Base-by-base conservation (phyloP, 2,888 invertebrate genomes). In the Rhagonycha lutea region DNA sequence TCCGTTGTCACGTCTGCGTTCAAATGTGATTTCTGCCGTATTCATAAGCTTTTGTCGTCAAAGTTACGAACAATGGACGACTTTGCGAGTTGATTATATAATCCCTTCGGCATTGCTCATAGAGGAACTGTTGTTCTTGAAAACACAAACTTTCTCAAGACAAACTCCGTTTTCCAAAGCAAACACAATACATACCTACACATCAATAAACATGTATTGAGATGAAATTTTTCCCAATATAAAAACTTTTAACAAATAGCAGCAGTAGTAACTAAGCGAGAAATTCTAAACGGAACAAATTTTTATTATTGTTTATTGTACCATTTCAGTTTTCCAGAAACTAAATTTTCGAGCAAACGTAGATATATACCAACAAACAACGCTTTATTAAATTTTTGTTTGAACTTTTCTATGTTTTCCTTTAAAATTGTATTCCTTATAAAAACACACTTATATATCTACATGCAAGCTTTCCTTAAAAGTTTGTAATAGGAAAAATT, bases 21-120 rank as follows among this genome's bases (percentile, higher is more conserved):
- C 72, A 75, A 75, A 76, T 76, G 69, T 70, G 69, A 76, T 70
- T 73, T 72, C 69, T 70, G 76, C 70, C 73, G 70, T 72, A 75
- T 75, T 75, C 75, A 75, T 75, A 72, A 68, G 63, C 69, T 72
- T 69, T 71, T 71, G 71, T 72, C 63, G 69, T 68, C 68, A 69
- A 75, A 75, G 69, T 75, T 75, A 24, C 60, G 69, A 75, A 75
- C 75, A 75, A 75, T 75, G 72, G 74, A 75, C 69, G 74, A 75
- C 69, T 72, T 72, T 68, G 28, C 61, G 61, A 68, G 68, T 75
- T 70, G 72, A 72, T 75, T 68, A 61, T 72, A 75, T 65, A 65
- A 72, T 72, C 75, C 75, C 75, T 72, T 61, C 28, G 75, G 67
- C 69, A 68, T 61, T 63, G 70, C 63, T 24, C 63, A 68, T 71